phyloP scores from a whole-genome alignment of 2,797 vertebrate genomes.

The Smutsia temminckii region DNA sequence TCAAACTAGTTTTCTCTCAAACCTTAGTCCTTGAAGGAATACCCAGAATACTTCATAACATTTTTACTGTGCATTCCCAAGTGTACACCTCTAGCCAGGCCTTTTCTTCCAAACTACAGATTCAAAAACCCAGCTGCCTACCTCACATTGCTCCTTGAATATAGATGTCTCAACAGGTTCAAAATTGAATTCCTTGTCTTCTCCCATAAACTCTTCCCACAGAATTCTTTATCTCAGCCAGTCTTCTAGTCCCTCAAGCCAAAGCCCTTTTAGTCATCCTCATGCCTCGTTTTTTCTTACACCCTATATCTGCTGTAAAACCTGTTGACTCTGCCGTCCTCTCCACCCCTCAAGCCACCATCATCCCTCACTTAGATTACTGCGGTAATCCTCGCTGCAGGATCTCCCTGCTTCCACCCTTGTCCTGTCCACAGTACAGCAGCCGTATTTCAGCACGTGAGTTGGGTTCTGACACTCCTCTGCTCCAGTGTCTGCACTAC shows the following conservation, averaged over 20 bases:
- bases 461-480: neutral
- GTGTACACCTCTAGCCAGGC: neutral
- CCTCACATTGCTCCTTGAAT: neutral
- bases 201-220: neutral
- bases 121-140: neutral
- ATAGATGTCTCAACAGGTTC: neutral
- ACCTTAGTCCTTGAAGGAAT: conserved; percentile 16
- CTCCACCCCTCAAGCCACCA: neutral
- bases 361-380: neutral
- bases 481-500: neutral
- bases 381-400: neutral
- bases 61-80: neutral
- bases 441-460: neutral
- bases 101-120: neutral
- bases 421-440: neutral
- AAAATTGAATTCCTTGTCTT: neutral
- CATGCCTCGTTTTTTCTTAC: neutral
- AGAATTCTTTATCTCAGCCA: neutral
- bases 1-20: neutral
- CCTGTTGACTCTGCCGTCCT: neutral
- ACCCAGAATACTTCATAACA: neutral
- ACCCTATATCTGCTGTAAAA: neutral
- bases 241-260: neutral
- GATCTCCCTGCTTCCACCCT: neutral
- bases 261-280: neutral